Base-by-base conservation (phyloP, 2,888 invertebrate species). In the Drosophila nigritarsus region DNA sequence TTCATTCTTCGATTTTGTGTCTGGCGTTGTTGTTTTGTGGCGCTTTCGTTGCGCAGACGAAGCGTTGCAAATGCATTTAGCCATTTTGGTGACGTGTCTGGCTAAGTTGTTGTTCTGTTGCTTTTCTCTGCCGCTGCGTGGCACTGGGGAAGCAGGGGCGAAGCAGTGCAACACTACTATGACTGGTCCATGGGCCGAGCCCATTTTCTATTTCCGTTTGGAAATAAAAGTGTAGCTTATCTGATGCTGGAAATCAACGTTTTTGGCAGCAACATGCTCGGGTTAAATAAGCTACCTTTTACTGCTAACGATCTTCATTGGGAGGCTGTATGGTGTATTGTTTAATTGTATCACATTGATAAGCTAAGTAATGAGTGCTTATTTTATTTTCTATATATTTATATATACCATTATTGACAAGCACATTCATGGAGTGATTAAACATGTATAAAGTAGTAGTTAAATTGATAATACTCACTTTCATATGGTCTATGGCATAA, bases 181-280 rank as follows among this genome's bases (percentile, higher is more conserved):
- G 70, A 65, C 71, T 63, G 59, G 48, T 68, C 56, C 74, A 65
- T 29, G 64, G 49, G 86, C 86, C 89, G 82, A 71, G 61, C 89
- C 85, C 83, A 83, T 82, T 85, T 86, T 88, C 90, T 83, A 90
- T 87, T 90, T 90, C 91, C 91, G 89, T 75, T 90, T 75, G 61
- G 71, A 71, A 60, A 65, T 54, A 49, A 70, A 53, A 36, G 32
- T 27, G 45, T 24, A 27, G 55, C 20, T 49, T 80, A 84, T 84
- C 84, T 74, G 40, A 34, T 45, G 59, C 64, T 71, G 50, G 59
- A 62, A 65, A 79, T 78, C 80, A 63, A 32, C 54, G 34, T 15
- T 60, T 65, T 72, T 61, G 64, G 50, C 68, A 65, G 65, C 54
- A 38, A 59, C 60, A 77, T 38, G 68, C 65, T 65, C 50, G 8